Conservation (phyloP, 2,797 vertebrate genomes). For the Melanotaenia maccullochi region DNA sequence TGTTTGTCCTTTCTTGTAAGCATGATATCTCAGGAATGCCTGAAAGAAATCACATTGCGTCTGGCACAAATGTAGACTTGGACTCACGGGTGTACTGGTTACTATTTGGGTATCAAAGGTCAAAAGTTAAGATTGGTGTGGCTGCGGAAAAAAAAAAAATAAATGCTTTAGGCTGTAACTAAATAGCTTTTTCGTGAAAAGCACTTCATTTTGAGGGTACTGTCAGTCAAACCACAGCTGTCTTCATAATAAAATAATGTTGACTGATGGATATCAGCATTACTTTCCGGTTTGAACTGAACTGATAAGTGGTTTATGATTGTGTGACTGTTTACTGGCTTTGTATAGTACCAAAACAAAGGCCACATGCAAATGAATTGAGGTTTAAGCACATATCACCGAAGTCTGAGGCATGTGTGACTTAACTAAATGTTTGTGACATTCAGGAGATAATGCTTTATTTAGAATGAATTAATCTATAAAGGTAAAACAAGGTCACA, state of each 20-base stretch:
- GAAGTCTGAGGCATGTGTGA: neutral
- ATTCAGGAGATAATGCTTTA: neutral
- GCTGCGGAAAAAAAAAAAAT: neutral
- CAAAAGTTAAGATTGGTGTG: slow-evolving; percentile 3
- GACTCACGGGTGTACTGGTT: neutral
- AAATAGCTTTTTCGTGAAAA: slow-evolving; percentile 3
- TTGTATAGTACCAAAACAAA: neutral
- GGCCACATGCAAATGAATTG: neutral
- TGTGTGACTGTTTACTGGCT: neutral
- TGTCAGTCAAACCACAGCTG: neutral
- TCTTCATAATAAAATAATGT: slow-evolving; percentile 5
- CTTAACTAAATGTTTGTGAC: neutral
- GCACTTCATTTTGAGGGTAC: neutral
- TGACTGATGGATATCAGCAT: neutral
- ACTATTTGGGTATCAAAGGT: slow-evolving; percentile 6
- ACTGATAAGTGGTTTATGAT: neutral
- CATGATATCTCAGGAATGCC: slow-evolving; percentile 3
- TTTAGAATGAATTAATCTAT: neutral
- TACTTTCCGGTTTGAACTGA: neutral
- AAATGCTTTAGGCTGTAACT: neutral
- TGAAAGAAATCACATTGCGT: slow-evolving; percentile 4
- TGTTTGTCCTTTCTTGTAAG: slow-evolving; percentile 1
- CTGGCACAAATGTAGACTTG: slow-evolving; percentile 9
- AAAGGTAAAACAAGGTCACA: neutral
- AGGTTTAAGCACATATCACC: neutral